These are phyloP conservation scores for Gallinago paraguaiae DNA, from an alignment of 2,113 vertebrate genomes.

Conservation along the genomic window DNA sequence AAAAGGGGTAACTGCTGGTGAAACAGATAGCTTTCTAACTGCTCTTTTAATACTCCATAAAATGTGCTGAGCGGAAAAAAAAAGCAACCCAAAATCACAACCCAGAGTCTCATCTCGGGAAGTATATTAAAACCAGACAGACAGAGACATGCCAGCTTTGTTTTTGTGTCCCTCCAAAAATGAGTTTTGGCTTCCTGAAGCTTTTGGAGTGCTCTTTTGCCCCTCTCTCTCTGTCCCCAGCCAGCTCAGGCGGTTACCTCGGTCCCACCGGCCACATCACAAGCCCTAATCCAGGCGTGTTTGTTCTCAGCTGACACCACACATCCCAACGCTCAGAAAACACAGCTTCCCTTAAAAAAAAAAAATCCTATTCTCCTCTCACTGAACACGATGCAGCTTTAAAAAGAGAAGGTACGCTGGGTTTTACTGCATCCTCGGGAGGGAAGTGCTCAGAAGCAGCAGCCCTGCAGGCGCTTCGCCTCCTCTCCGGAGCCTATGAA, in stretches of 20 bases:
- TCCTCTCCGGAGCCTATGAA: neutral
- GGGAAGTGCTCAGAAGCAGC: neutral
- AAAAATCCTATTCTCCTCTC: neutral
- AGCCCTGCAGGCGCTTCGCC: rapidly evolving
- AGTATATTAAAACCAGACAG: constrained; percentile 49
- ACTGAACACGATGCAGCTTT: neutral
- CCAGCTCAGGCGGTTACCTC: neutral
- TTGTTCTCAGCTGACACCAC: neutral
- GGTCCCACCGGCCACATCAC: constrained; percentile 4
- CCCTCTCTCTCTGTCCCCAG: neutral
- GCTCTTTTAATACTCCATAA: neutral
- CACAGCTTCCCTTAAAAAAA: neutral
- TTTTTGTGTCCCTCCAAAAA: neutral
- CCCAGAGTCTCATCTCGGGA: constrained; percentile 8
- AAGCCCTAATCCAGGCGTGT: neutral
- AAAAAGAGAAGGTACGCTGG: neutral
- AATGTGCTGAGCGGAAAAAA: constrained; percentile 54
- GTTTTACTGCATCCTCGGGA: rapidly evolving
- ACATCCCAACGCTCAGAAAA: neutral
- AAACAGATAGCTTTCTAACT: neutral
- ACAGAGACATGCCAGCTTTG: constrained; percentile 1
- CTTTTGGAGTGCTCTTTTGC: neutral
- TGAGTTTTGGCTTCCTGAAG: constrained; percentile 9
- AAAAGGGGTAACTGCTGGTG: neutral
- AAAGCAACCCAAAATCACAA: constrained; percentile 23